A percentile compares a stretch with the other conserved stretches of the same genome.
Evolutionary conservation across 64 coral and sea anemone species (phyloP).

Genomic region (Actinia tenebrosa): DNA sequence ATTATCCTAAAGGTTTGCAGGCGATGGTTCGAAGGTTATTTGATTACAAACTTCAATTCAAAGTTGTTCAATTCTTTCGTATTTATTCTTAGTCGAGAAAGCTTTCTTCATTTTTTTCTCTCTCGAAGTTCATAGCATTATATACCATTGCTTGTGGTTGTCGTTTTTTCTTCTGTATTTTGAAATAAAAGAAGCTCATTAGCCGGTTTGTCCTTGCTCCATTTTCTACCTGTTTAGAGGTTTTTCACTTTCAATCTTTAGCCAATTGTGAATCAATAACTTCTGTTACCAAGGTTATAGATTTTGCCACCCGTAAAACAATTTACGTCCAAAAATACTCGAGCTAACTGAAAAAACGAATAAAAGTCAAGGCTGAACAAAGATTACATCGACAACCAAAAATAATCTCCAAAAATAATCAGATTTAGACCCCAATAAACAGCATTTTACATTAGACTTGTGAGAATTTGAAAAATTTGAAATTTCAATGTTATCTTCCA

Average conservation of each 20-base stretch:
- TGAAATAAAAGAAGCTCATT: background rate
- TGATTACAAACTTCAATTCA: background rate
- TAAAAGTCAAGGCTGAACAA: conserved; percentile 8
- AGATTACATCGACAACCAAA: background rate
- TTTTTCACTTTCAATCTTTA: conserved; percentile 16
- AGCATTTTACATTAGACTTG: background rate
- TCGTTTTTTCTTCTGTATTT: background rate
- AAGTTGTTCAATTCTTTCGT: too few species aligned
- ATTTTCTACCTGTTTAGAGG: background rate
- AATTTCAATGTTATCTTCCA: background rate
- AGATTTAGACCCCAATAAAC: background rate
- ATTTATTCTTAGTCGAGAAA: background rate
- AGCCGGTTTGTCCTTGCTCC: background rate
- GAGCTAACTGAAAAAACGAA: background rate
- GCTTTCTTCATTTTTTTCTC: too few species aligned
- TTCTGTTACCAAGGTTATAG: background rate
- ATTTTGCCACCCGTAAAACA: background rate
- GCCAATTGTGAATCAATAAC: background rate
- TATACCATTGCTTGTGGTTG: background rate
- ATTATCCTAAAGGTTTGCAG: background rate
- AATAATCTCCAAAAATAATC: background rate
- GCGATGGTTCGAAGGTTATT: background rate
- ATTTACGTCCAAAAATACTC: background rate
- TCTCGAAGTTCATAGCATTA: too few species aligned
- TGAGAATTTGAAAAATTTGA: background rate